A percentile compares a stretch with the other conserved stretches of the same genome.
phyloP scores from a whole-genome alignment of 1,140 invertebrate species.

The Conopomorpha cramerella region DNA sequence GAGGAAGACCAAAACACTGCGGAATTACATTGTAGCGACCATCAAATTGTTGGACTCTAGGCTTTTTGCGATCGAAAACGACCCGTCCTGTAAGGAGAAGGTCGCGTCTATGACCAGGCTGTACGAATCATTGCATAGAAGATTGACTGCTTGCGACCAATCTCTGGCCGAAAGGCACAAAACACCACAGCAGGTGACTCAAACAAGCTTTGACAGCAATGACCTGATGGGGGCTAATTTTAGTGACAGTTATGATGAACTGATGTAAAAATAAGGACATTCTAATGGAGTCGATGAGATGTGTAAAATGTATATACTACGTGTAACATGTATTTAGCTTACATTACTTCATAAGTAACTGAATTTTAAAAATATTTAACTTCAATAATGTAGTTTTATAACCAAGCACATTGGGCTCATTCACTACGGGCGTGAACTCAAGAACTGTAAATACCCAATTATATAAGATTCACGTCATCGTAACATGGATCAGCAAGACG shows the following conservation, averaged over 20 bases:
- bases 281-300: too few relatives aligned
- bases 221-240: conserved; percentile 32
- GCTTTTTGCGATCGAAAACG: conserved; percentile 53
- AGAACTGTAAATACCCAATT: too few relatives aligned
- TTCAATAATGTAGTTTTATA: too few relatives aligned
- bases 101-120: conserved; percentile 52
- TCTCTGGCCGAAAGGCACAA: conserved; percentile 43
- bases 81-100: conserved; percentile 54
- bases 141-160: conserved; percentile 46
- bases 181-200: conserved; percentile 8
- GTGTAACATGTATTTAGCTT: too few relatives aligned
- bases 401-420: too few relatives aligned
- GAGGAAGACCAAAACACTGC: conserved; percentile 52
- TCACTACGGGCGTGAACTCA: too few relatives aligned
- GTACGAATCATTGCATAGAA: conserved; percentile 47
- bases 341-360: too few relatives aligned
- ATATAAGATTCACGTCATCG: too few relatives aligned
- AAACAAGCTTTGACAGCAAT: conserved; percentile 19
- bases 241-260: conserved; percentile 31
- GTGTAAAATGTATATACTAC: too few relatives aligned
- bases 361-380: not conserved
- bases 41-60: conserved; percentile 54
- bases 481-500: too few relatives aligned
- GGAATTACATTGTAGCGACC: conserved; percentile 53
- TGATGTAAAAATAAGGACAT: too few relatives aligned